These are phyloP conservation scores for Acanthococcus lagerstroemiae DNA, from an alignment of 2,888 invertebrate genomes.

Conservation along the genomic window DNA sequence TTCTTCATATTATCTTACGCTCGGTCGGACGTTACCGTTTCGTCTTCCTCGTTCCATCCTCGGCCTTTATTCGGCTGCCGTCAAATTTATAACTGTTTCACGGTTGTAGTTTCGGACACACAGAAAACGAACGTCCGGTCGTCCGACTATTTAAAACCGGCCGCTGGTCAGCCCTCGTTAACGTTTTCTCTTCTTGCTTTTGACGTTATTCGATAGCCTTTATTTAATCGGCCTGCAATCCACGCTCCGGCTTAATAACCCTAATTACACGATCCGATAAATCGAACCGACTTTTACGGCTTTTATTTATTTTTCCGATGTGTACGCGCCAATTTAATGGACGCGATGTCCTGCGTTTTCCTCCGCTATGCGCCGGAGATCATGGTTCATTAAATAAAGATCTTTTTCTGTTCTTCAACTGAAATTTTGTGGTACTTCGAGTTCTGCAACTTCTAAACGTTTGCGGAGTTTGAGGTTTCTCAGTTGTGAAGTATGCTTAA, in stretches of 20 bases:
- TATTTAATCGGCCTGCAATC: constrained; percentile 13
- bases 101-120: constrained; percentile 20
- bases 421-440: too few relatives aligned
- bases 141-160: constrained; percentile 12
- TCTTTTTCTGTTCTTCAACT: too few relatives aligned
- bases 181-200: constrained; percentile 9
- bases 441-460: too few relatives aligned
- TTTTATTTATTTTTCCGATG: neutral
- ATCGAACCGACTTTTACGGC: constrained; percentile 6
- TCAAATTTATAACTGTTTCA: constrained; percentile 23
- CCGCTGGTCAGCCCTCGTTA: constrained; percentile 7
- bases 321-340: neutral
- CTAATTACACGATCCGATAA: constrained; percentile 21
- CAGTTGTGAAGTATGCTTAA: too few relatives aligned
- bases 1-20: neutral
- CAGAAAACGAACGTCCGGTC: constrained; percentile 7
- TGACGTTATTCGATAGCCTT: constrained; percentile 21
- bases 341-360: neutral
- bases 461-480: too few relatives aligned
- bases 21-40: neutral
- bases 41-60: constrained; percentile 5
- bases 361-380: neutral
- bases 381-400: neutral
- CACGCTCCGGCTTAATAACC: constrained; percentile 21
- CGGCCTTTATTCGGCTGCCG: constrained; percentile 7